A percentile compares a stretch with the other conserved stretches of the same genome.
Evolutionary conservation across 2,888 invertebrate genomes (phyloP).

Genomic region (Vesta saturnalis): DNA sequence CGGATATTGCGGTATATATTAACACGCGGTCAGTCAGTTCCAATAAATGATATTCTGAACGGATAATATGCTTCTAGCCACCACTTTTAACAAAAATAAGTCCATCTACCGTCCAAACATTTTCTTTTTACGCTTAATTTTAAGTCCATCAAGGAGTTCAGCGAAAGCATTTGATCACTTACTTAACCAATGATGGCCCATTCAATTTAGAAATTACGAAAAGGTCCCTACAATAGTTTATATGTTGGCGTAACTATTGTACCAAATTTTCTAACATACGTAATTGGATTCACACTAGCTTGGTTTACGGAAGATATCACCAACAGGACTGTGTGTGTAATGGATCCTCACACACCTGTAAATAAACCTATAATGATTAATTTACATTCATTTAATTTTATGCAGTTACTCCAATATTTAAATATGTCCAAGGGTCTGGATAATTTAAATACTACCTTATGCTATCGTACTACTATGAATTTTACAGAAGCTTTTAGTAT

Average conservation of each 20-base stretch:
- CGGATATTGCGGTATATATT: too few relatives aligned
- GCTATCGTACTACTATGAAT: slow-evolving; percentile 78
- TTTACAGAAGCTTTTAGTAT: slow-evolving; percentile 78
- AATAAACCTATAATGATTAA: slow-evolving; percentile 34
- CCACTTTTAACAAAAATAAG: too few relatives aligned
- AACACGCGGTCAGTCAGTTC: too few relatives aligned
- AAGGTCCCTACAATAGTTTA: slow-evolving; percentile 60
- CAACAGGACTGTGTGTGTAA: slow-evolving; percentile 59
- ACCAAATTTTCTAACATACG: slow-evolving; percentile 64
- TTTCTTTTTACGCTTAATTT: slow-evolving; percentile 79
- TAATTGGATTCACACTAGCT: slow-evolving; percentile 71
- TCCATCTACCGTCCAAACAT: too few relatives aligned
- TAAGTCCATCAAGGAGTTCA: slow-evolving; percentile 69
- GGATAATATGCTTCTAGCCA: too few relatives aligned
- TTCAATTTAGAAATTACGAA: slow-evolving; percentile 54
- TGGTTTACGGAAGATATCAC: slow-evolving; percentile 67
- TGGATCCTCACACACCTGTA: slow-evolving; percentile 58
- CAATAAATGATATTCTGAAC: too few relatives aligned
- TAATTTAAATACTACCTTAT: slow-evolving; percentile 70
- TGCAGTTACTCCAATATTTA: slow-evolving; percentile 57
- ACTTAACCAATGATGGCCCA: too few relatives aligned
- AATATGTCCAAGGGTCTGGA: slow-evolving; percentile 70
- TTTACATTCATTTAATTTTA: slow-evolving; percentile 14
- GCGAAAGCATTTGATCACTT: slow-evolving; percentile 49
- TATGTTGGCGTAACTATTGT: slow-evolving; percentile 71